phyloP scores from a whole-genome alignment of 2,113 vertebrate species.

The Gallinago undulata region DNA sequence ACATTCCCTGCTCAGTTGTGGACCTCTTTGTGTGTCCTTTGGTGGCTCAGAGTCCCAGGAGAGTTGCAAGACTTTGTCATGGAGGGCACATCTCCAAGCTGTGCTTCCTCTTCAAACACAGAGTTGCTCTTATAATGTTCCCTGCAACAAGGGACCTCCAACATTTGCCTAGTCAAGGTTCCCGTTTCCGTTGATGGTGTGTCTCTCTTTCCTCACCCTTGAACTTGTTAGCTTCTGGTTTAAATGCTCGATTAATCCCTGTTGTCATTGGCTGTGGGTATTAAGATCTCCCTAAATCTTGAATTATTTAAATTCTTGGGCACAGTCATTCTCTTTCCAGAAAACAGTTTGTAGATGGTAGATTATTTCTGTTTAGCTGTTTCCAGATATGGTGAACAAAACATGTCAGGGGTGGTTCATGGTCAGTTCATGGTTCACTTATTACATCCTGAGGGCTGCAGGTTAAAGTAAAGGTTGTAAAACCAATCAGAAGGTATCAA shows the following conservation, averaged over 20 bases:
- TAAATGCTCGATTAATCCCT: background rate
- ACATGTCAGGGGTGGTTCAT: background rate
- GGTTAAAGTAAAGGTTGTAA: background rate
- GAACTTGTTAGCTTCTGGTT: background rate
- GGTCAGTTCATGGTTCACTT: background rate
- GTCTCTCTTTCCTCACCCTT: background rate
- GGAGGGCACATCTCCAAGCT: background rate
- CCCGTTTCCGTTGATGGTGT: background rate
- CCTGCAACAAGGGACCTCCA: background rate
- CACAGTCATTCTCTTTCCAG: background rate
- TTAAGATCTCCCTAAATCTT: background rate
- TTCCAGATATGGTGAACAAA: background rate
- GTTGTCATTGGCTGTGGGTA: background rate
- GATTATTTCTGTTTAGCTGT: background rate
- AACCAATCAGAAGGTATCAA: background rate
- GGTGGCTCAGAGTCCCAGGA: background rate
- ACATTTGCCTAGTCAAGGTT: background rate
- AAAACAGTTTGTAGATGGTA: background rate
- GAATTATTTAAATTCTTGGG: background rate
- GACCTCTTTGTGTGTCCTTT: accelerated
- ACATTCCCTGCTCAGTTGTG: background rate
- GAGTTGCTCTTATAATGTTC: background rate
- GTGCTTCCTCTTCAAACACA: background rate
- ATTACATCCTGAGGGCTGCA: background rate
- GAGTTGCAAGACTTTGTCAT: background rate